Percentiles rank a stretch among this genome's conserved stretches.
Evolutionary conservation across 2,888 invertebrate species (phyloP).

Genomic region (Acanthosepion pharaonis): DNA sequence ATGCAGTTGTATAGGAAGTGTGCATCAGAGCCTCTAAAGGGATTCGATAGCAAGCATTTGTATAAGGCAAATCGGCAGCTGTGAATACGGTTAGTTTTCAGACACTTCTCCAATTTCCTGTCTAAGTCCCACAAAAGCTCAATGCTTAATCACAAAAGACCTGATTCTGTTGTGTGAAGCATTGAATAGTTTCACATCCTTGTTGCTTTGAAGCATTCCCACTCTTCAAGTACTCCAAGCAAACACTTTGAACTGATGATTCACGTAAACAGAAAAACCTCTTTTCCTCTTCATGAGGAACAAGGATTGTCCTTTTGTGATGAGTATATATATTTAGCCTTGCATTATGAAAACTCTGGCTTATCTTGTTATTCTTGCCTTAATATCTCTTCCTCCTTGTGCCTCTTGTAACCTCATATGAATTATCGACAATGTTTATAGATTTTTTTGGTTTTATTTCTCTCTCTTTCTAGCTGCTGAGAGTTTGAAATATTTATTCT

Average conservation of each 20-base stretch:
- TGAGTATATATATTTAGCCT: not conserved
- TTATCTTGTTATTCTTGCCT: not conserved
- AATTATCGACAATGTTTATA: too few relatives aligned
- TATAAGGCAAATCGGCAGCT: not conserved
- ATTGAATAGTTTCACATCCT: too few relatives aligned
- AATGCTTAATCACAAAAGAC: not conserved
- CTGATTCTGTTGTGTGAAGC: not conserved
- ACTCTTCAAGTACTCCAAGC: not conserved
- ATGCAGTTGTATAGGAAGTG: not conserved
- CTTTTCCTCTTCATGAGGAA: not conserved
- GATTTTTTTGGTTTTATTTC: too few relatives aligned
- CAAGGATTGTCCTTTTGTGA: not conserved
- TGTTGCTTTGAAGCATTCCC: not conserved
- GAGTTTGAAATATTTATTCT: not conserved
- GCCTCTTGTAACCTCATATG: not conserved
- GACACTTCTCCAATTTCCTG: not conserved
- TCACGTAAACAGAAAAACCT: not conserved
- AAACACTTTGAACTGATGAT: not conserved
- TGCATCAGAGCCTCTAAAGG: too few relatives aligned
- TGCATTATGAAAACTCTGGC: not conserved
- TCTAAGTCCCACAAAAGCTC: not conserved
- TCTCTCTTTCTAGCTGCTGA: not conserved
- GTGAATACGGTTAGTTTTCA: not conserved
- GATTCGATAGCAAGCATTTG: not conserved
- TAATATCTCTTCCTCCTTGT: not conserved